phyloP scores from a whole-genome alignment of 2,888 invertebrate species.

The Orthosia gothica region DNA sequence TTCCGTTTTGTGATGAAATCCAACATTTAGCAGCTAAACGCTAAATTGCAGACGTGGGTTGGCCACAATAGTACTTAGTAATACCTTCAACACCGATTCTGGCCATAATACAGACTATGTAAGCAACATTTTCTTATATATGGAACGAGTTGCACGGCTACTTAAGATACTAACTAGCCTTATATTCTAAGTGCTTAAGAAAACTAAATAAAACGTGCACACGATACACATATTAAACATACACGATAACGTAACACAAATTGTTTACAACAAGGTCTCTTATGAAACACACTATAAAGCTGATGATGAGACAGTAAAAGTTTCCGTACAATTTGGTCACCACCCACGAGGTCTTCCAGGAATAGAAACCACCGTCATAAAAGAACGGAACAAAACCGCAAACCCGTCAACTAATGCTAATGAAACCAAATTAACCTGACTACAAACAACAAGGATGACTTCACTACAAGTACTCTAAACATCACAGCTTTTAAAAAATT shows the following conservation, averaged over 20 bases:
- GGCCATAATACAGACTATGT: conserved; percentile 16
- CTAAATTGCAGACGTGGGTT: conserved; percentile 66
- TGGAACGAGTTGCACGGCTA: conserved; percentile 37
- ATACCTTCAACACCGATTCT: conserved; percentile 36
- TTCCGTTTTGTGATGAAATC: conserved; percentile 68
- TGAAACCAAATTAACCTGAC: conserved; percentile 81
- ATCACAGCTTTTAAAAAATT: conserved; percentile 50
- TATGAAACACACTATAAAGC: conserved; percentile 76
- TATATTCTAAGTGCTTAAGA: conserved; percentile 28
- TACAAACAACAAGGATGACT: conserved; percentile 78
- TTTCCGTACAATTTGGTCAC: conserved; percentile 76
- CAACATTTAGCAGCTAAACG: conserved; percentile 68
- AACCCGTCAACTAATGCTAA: conserved; percentile 80
- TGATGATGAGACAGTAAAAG: conserved; percentile 81
- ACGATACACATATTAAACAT: conserved; percentile 15
- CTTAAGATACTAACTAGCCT: conserved; percentile 16
- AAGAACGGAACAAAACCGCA: conserved; percentile 82
- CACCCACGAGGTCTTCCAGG: conserved; percentile 82
- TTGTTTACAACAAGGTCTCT: conserved; percentile 68
- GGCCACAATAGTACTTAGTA: conserved; percentile 55
- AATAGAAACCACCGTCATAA: conserved; percentile 85
- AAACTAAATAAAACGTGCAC: conserved; percentile 15
- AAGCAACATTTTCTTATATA: conserved; percentile 21
- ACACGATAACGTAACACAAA: conserved; percentile 56
- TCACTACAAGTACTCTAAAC: conserved; percentile 64